Percentiles rank a stretch among this genome's conserved stretches.
phyloP scores from a whole-genome alignment of 2,113 vertebrate species.

The Hyperopisus bebe region DNA sequence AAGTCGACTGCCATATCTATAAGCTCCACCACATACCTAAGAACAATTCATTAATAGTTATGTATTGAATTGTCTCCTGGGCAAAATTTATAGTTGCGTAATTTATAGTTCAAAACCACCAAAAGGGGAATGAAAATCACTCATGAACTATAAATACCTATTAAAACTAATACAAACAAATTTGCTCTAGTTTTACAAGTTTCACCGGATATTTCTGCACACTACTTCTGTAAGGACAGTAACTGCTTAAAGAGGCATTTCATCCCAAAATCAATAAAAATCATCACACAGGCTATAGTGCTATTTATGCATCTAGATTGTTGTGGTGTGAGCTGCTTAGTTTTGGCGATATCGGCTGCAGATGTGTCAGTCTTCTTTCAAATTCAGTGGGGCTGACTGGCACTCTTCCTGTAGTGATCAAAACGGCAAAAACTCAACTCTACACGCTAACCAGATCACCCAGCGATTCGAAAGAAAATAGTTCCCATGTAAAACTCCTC shows the following conservation, averaged over 20 bases:
- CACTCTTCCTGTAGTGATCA: neutral
- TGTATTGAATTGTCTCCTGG: neutral
- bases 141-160: neutral
- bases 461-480: neutral
- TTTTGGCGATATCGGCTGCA: neutral
- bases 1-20: conserved; percentile 68
- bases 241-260: neutral
- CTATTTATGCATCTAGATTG: neutral
- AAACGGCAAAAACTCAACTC: neutral
- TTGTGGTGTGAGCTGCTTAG: neutral
- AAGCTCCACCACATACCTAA: conserved; percentile 68
- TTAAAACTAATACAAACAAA: neutral
- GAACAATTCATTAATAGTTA: neutral
- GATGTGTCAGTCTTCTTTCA: neutral
- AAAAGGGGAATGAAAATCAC: neutral
- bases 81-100: neutral
- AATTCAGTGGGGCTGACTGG: neutral
- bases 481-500: neutral
- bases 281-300: neutral
- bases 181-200: neutral
- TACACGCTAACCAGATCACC: neutral
- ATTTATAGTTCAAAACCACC: neutral
- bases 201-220: neutral
- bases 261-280: neutral
- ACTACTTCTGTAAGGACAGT: neutral